Base-by-base conservation (phyloP, 2,113 vertebrate species). In the Rhadina sibilatrix region DNA sequence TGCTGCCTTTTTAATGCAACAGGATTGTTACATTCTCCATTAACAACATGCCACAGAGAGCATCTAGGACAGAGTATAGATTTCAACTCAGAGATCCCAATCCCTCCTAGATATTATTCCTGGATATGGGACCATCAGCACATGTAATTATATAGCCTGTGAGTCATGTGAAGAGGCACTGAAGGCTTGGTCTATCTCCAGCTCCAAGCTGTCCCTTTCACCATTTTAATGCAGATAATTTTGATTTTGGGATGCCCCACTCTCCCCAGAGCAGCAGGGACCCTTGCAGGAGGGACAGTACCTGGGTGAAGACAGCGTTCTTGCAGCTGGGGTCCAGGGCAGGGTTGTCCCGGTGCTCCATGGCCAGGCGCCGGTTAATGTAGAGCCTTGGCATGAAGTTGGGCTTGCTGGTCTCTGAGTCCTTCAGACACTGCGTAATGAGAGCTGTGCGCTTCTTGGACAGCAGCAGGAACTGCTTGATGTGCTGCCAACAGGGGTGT, bases 311-410 rank as follows among this genome's bases (percentile, higher is more conserved):
- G 87, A 99, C 99, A 2, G 99, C 98, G 0, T 99, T 99, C 97
- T 99, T 99, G 97, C 98, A 99, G 94, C 97, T 98, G 84, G 98
- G 96, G 90, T 99, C 99, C 92, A 99, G 96, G 38, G 98, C 98
- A 18, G 99, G 99, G 95, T 99, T 99, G 97, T 99, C 99, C 6
- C 99, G 97, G 97, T 99, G 99, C 94, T 99, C 99, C 99, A 99
- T 99, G 87, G 99, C 99, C 82, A 99, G 98, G 30, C 99, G 98
- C 22, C 99, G 98, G 98, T 99, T 99, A 96, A 99, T 99, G 97
- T 99, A 99, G n/a, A 99, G 99, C 28, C 99, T 98, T 2, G 99
- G 99, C 99, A 99, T 99, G 97, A 99, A 98, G 97, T 98, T 99
- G 66, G 99, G 99, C 72, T 99, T 99, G 96, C 98, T 99, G 94